Evolutionary conservation across 2,113 vertebrate genomes (phyloP), one percentile per base, ranked within the genome.

Genomic region (Climacteris rufus): DNA sequence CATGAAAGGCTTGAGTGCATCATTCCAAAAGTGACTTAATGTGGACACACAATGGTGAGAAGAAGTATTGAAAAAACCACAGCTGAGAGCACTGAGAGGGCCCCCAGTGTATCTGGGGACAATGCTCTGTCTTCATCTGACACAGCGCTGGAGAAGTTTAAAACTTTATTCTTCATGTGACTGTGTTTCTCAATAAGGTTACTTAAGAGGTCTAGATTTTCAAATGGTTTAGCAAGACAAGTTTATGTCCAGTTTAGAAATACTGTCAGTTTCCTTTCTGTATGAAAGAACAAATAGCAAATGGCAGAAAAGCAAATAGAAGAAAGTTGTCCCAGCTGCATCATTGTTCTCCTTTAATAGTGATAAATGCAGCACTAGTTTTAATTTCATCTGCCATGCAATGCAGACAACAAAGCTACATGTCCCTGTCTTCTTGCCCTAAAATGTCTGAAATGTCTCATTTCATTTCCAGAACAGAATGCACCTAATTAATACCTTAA

Each of bases 31-130:
- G 19, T 50, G 59, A 56, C 17, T 72, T 47, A 35, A 69, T 5
- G 18, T 33, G 39, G 33, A 64, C 42, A 68, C 0, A 0, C 4
- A 7, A 54, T 7, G 11, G 28, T 71, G 9, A 50, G 39, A 47
- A 61, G 86, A 70, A 40, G 11, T 37, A 50, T 15, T 17, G 13
- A 7, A 84, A 79, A 25, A 35, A 75, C 2, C 20, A 31, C n/a
- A 69, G 15, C 30, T 42, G 30, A 85, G 37, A 69, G 17, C 27
- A 15, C 47, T 57, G 53, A 35, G 13, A 52, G 49, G 20, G 35
- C 35, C 64, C 28, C 47, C 44, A 33, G 17, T 27, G 13, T 17
- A 31, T 13, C 0, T 17, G 18, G 22, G 61, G 19, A 33, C 33
- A 50, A 15, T 5, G 19, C 1, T 3, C 19, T 83, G 16, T 17